Conservation (phyloP, 2,113 vertebrate species). For the cat (Felis catus) region F.catus_Fca126_mat1.0 CM031417.1:131936501-131937000, state of each 20-base stretch:
- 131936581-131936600: not conserved
- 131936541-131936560: not conserved
- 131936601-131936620: not conserved
- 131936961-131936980: not conserved
- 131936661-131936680: not conserved
- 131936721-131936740: not conserved
- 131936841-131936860: not conserved
- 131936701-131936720: not conserved
- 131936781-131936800: not conserved
- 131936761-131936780: not conserved
- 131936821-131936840: not conserved
- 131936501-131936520: not conserved
- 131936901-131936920: not conserved
- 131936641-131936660: not conserved
- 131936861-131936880: not conserved
- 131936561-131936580: not conserved
- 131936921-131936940: not conserved
- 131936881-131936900: not conserved
- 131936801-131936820: not conserved
- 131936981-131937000: not conserved
- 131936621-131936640: not conserved
- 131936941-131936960: not conserved
- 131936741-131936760: not conserved
- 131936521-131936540: not conserved
- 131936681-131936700: not conserved